phyloP scores from a whole-genome alignment of 2,797 vertebrate genomes.

The Mus minutoides region DNA sequence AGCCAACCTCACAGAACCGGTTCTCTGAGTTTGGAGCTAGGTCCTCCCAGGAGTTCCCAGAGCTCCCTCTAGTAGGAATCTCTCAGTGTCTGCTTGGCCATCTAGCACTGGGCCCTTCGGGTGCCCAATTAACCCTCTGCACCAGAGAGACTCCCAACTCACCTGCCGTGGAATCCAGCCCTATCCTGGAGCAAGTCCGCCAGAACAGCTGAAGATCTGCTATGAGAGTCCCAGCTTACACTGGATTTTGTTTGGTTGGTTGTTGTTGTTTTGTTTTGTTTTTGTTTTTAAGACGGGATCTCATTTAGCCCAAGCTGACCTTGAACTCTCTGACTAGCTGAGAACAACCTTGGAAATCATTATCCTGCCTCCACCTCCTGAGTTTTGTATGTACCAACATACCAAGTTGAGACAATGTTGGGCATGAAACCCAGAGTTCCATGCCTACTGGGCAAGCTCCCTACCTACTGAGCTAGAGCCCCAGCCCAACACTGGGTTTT shows the following conservation, averaged over 20 bases:
- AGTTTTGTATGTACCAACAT: not conserved
- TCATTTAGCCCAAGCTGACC: not conserved
- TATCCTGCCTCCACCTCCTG: not conserved
- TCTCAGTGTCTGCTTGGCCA: not conserved
- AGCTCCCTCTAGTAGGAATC: not conserved
- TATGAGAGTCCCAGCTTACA: not conserved
- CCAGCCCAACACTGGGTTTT: not conserved
- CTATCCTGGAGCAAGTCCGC: not conserved
- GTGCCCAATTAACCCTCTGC: not conserved
- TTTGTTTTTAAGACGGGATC: not conserved
- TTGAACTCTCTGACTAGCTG: not conserved
- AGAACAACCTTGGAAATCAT: not conserved
- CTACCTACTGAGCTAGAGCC: not conserved
- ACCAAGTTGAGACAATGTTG: not conserved
- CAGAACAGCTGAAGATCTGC: not conserved
- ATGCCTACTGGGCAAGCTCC: not conserved
- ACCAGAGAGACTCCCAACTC: not conserved
- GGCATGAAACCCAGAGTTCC: not conserved
- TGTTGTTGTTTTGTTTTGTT: not conserved
- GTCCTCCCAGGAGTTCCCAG: conserved; percentile 41
- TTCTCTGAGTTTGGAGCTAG: conserved; percentile 62
- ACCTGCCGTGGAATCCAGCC: not conserved
- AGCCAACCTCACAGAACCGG: conserved; percentile 69
- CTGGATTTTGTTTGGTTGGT: not conserved
- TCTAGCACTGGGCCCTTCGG: not conserved